Conservation (phyloP, 2,888 invertebrate species). For the Parnassius smintheus region DNA sequence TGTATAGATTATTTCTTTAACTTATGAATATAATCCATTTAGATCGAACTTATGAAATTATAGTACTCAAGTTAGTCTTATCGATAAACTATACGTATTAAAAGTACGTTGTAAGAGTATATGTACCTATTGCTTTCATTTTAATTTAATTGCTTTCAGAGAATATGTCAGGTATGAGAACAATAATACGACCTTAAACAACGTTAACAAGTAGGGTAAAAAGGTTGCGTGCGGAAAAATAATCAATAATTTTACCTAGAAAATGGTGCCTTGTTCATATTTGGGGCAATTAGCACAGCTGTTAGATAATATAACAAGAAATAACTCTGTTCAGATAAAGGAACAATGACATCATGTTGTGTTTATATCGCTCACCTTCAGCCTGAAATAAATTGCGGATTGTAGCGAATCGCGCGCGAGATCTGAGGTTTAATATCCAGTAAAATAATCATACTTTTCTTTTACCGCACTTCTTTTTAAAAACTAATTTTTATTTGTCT, state of each 20-base stretch:
- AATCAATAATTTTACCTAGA: conserved; percentile 22
- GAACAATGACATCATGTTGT: conserved; percentile 19
- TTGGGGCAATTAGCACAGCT: neutral
- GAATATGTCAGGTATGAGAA: too few relatives aligned
- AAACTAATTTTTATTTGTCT: too few relatives aligned
- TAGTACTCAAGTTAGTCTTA: too few relatives aligned
- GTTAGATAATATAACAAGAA: neutral
- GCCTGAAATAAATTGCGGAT: conserved; percentile 17
- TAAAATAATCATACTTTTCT: neutral
- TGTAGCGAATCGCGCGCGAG: neutral
- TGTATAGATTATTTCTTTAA: too few relatives aligned
- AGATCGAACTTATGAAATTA: too few relatives aligned
- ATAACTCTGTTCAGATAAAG: conserved; percentile 3
- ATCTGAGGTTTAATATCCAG: neutral
- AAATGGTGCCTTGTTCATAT: conserved; percentile 6
- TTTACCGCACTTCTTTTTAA: too few relatives aligned
- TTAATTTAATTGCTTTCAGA: too few relatives aligned
- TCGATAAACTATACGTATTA: too few relatives aligned
- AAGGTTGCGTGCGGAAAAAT: conserved; percentile 20
- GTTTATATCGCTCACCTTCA: conserved; percentile 12
- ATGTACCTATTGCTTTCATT: too few relatives aligned
- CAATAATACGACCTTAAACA: neutral
- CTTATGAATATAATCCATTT: too few relatives aligned
- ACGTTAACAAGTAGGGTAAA: conserved; percentile 13
- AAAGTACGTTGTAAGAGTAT: too few relatives aligned